Base-by-base conservation (phyloP, 1,140 invertebrate genomes). In the Acromyrmex echinatior region DNA sequence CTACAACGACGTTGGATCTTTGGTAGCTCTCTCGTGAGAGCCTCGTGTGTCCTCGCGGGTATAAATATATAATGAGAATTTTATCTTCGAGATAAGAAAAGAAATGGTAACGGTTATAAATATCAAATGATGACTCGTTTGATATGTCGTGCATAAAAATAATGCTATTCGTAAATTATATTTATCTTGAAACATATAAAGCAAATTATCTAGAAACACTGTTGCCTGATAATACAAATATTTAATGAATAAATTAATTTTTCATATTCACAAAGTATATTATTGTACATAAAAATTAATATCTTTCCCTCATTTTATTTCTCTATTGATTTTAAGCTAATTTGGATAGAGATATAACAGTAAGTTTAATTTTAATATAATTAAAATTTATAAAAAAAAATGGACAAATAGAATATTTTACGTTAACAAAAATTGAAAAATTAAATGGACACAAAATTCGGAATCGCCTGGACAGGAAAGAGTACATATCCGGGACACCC, bases 401-500 rank as follows among this genome's bases (percentile, higher is more conserved):
- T 4, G 5, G 4, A 3, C n/a, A 25, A 39, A 18, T 14, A 6
- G 21, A 53, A 35, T 18, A 60, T 45, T n/a, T 31, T 39, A 16
- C 16, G 25, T 63, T 9, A 45, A 71, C 16, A 25, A 31, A 31
- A 0, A 62, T 49, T 25, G 4, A 18, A 58, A 51, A 60, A 9
- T n/a, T 49, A 35, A 84, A 62, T 16, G 3, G 25, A 73, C 9
- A 4, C 0, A 6, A 62, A 51, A 51, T 62, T 51, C 39, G 12
- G 39, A 74, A 62, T 31, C 49, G 49, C 2, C 5, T n/a, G 2
- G 39, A 28, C 78, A 45, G 58, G 78, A 31, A 81, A 39, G 51
- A 58, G 45, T 58, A 35, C 70, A 62, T 71, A 56, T 53, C 63
- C 68, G 70, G 21, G 70, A 84, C 80, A 84, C 80, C 80, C 80